A percentile compares a stretch with the other conserved stretches of the same genome.
Conservation (phyloP, 2,797 vertebrate genomes). For the Pteropus rufus region DNA sequence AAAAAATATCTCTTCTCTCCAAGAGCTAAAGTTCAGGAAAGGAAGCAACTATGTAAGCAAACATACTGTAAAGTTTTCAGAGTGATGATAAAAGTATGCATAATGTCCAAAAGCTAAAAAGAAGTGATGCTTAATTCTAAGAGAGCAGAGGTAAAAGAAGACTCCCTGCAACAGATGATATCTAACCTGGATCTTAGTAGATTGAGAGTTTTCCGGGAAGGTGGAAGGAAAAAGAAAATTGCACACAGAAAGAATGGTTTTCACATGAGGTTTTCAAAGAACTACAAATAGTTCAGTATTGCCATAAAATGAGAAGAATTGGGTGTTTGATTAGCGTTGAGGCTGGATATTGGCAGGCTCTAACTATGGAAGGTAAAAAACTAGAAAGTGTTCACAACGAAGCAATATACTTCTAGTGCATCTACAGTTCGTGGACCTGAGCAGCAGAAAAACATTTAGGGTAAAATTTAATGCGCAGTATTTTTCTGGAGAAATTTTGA, state of each 20-base stretch:
- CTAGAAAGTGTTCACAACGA: neutral
- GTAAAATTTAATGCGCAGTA: neutral
- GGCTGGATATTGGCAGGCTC: neutral
- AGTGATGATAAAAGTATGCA: neutral
- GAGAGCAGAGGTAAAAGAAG: neutral
- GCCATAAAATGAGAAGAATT: neutral
- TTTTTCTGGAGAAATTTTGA: neutral
- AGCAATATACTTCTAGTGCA: neutral
- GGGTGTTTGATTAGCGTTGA: neutral
- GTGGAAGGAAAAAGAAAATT: neutral
- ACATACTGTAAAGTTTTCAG: neutral
- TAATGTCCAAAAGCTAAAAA: neutral
- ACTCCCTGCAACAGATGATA: neutral
- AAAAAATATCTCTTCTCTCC: neutral
- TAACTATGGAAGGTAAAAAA: neutral
- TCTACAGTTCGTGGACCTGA: neutral
- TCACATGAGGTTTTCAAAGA: neutral
- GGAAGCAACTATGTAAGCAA: neutral
- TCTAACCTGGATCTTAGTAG: neutral
- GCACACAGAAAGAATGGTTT: neutral
- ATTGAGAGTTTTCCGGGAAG: neutral
- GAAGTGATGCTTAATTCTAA: neutral
- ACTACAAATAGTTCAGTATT: neutral
- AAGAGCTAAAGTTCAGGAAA: neutral
- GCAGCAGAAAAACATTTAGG: neutral